These are phyloP conservation scores for Microtus montanus DNA, from an alignment of 2,113 vertebrate genomes.

Conservation along the genomic window DNA sequence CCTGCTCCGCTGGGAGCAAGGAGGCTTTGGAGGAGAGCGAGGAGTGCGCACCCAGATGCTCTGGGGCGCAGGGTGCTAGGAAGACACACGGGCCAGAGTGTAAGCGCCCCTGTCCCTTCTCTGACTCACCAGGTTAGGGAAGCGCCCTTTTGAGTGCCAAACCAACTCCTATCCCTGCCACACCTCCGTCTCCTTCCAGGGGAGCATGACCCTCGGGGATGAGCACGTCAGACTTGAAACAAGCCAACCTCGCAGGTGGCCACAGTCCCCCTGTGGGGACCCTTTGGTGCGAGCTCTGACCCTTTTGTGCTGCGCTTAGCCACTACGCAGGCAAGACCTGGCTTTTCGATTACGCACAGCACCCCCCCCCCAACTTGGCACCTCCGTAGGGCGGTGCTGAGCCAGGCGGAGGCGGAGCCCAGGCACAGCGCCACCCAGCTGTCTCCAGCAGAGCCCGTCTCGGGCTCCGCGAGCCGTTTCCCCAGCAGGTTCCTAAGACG, in stretches of 20 bases:
- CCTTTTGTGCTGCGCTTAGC: accelerated
- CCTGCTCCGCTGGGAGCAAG: not conserved
- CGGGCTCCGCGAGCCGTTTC: slow-evolving; percentile 64
- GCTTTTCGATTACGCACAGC: not conserved
- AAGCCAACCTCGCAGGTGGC: not conserved
- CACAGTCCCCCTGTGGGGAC: not conserved
- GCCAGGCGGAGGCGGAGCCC: slow-evolving; percentile 75
- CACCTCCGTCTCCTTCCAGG: too few relatives aligned
- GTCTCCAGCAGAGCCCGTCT: slow-evolving; percentile 85
- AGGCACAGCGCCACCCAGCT: slow-evolving; percentile 83
- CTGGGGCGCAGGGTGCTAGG: not conserved
- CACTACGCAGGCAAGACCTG: not conserved
- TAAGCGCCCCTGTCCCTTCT: not conserved
- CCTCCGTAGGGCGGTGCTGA: not conserved
- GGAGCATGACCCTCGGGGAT: not conserved
- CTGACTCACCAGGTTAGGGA: not conserved
- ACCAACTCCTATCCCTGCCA: not conserved
- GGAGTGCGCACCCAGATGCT: not conserved
- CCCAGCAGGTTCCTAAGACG: slow-evolving; percentile 65
- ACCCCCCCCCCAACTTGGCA: too few relatives aligned
- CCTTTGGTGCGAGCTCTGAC: too few relatives aligned
- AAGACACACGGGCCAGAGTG: slow-evolving; percentile 24
- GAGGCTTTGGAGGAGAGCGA: not conserved
- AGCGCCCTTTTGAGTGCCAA: not conserved
- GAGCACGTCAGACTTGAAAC: not conserved